A percentile compares a stretch with the other conserved stretches of the same genome.
Evolutionary conservation across 2,888 invertebrate species (phyloP).

Genomic region (Baronia brevicornis): DNA sequence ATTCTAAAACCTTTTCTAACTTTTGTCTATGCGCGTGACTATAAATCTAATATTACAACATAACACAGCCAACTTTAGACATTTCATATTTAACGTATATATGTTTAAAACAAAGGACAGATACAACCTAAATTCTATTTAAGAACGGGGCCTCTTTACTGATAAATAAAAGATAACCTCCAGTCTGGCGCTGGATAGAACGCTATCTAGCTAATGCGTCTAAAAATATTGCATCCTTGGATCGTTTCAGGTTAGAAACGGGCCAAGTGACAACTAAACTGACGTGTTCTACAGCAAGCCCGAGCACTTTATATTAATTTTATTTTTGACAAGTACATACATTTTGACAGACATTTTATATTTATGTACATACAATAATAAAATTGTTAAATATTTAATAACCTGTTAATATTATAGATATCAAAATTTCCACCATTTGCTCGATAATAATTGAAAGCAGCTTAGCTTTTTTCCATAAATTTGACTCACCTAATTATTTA

Average conservation of each 20-base stretch:
- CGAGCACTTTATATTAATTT: constrained; percentile 48
- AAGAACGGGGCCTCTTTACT: constrained; percentile 14
- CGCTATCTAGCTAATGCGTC: constrained; percentile 66
- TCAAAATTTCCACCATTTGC: too few species aligned
- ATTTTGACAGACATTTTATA: background rate
- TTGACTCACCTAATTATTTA: too few species aligned
- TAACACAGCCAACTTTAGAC: too few species aligned
- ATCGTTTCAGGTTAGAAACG: constrained; percentile 64
- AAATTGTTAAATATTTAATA: too few species aligned
- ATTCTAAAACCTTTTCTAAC: too few species aligned
- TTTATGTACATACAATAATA: background rate
- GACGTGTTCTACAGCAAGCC: constrained; percentile 38
- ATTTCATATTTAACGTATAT: too few species aligned
- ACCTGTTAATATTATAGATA: too few species aligned
- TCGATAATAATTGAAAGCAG: too few species aligned
- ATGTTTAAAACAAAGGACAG: too few species aligned
- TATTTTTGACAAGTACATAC: constrained; percentile 20
- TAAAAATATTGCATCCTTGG: constrained; percentile 69
- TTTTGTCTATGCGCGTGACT: too few species aligned
- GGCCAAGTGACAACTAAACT: constrained; percentile 64
- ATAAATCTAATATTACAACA: too few species aligned
- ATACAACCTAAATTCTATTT: constrained; percentile 1
- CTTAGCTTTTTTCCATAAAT: too few species aligned
- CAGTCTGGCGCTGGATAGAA: constrained; percentile 39
- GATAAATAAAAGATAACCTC: constrained; percentile 54